These are phyloP conservation scores for Oryzias dopingdopingensis DNA, from an alignment of 2,797 vertebrate species.

Conservation along the genomic window DNA sequence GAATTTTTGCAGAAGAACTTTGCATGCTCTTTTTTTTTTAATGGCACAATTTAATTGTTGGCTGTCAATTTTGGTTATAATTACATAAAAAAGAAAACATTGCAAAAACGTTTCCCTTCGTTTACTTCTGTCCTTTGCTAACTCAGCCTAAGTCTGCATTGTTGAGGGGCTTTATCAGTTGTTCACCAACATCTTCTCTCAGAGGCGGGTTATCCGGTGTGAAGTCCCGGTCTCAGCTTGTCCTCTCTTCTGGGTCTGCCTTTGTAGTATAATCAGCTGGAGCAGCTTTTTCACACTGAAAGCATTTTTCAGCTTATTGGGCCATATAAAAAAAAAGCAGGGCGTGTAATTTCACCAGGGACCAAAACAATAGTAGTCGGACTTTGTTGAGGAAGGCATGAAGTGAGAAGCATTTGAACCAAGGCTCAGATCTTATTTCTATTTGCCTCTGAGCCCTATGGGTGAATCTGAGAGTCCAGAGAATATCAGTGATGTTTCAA, in stretches of 20 bases:
- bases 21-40: too few relatives aligned
- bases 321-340: slow-evolving; percentile 15
- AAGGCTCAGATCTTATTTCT: slow-evolving; percentile 6
- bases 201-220: slow-evolving; percentile 18
- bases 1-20: too few relatives aligned
- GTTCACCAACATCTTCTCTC: slow-evolving; percentile 27
- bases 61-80: too few relatives aligned
- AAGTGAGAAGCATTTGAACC: neutral
- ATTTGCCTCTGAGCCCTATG: neutral
- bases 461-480: slow-evolving; percentile 2
- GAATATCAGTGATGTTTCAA: slow-evolving; percentile 11
- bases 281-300: slow-evolving; percentile 22
- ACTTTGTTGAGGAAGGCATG: slow-evolving; percentile 16
- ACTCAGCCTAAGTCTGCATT: neutral
- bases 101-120: too few relatives aligned
- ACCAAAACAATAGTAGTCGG: slow-evolving; percentile 39
- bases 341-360: slow-evolving; percentile 47
- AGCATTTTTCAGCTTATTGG: slow-evolving; percentile 45
- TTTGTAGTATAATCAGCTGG: slow-evolving; percentile 34
- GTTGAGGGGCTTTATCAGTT: slow-evolving; percentile 17
- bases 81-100: too few relatives aligned
- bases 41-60: too few relatives aligned
- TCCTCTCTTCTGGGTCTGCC: slow-evolving; percentile 17
- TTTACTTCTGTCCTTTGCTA: neutral
- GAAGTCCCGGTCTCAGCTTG: slow-evolving; percentile 7